A percentile compares a stretch with the other conserved stretches of the same genome.
Evolutionary conservation across 2,797 vertebrate species (phyloP).

Genomic region (Glyptemys insculpta): DNA sequence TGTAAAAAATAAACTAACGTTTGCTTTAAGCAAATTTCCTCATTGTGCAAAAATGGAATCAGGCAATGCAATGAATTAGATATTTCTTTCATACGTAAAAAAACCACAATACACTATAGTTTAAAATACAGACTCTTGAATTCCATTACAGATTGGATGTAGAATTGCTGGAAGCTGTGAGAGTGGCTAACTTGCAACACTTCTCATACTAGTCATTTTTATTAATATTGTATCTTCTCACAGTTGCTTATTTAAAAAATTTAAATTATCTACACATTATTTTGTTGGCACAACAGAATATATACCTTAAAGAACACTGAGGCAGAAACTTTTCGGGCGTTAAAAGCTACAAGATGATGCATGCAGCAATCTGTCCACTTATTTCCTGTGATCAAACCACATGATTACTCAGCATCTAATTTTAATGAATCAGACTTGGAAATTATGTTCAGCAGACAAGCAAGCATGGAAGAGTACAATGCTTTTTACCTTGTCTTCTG

Average conservation of each 20-base stretch:
- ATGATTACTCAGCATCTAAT: not conserved
- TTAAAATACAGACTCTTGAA: fast-evolving
- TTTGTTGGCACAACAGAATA: fast-evolving
- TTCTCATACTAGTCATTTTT: not conserved
- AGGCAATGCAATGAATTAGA: not conserved
- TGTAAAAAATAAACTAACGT: too few relatives aligned
- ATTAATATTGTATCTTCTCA: not conserved
- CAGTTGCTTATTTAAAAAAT: fast-evolving
- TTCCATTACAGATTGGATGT: not conserved
- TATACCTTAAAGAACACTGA: not conserved
- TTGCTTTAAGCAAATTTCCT: not conserved
- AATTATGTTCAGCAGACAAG: constrained; percentile 14
- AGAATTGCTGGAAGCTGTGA: not conserved
- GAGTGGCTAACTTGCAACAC: not conserved
- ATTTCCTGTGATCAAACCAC: not conserved
- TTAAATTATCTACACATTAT: not conserved
- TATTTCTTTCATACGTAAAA: not conserved
- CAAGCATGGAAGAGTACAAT: not conserved
- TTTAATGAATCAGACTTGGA: constrained; percentile 37
- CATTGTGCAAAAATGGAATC: not conserved
- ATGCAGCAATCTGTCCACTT: not conserved
- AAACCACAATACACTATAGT: fast-evolving
- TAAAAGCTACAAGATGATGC: not conserved
- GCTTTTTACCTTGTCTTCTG: constrained; percentile 10
- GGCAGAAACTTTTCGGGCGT: fast-evolving